Evolutionary conservation across 1,140 invertebrate species (phyloP), one percentile per base, ranked within the genome.

Genomic region (Drosophila obscura): DNA sequence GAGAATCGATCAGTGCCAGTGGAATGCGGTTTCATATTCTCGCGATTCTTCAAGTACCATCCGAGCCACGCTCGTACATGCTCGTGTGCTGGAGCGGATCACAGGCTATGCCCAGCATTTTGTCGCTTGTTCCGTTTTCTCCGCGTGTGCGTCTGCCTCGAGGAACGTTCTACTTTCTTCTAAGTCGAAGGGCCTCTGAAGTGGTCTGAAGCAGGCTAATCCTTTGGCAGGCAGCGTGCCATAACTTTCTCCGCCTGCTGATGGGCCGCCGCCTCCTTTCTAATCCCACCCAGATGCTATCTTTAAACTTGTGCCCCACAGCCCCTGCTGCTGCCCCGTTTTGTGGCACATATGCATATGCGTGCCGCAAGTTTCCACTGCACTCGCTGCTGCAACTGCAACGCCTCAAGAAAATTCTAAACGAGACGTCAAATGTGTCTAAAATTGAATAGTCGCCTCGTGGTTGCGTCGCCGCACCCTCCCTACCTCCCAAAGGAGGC

Each of bases 81-180:
- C 94, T 95, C 26, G 94, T 95, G 71, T 95, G 94, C 66, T 94
- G 92, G 58, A 95, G 84, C 53, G 94, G 94, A 92, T 95, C 94
- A 41, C 93, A 91, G 24, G 90, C 92, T 49, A 91, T 85, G 66
- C 87, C 91, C 50, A 91, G 60, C 89, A 92, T 91, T 53, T 61
- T 85, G 53, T 11, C 8, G 39, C 58, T 39, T 51, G 62, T 85
- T 57, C 6, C 11, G 6, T 26, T 5, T 44, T 61, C 31, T 73
- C 35, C 56, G 61, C 6, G 48, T 15, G 46, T 59, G 48, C 62
- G 71, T 75, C 51, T 77, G 62, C 9, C 51, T 61, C 71, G 41
- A 57, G 44, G 60, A 61, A 77, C 62, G 65, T 62, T 65, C 58
- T 59, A 63, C 28, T 51, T 63, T 59, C 68, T 63, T 83, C 79